Conservation (phyloP, 2,888 invertebrate genomes). For the Protonemura montana region DNA sequence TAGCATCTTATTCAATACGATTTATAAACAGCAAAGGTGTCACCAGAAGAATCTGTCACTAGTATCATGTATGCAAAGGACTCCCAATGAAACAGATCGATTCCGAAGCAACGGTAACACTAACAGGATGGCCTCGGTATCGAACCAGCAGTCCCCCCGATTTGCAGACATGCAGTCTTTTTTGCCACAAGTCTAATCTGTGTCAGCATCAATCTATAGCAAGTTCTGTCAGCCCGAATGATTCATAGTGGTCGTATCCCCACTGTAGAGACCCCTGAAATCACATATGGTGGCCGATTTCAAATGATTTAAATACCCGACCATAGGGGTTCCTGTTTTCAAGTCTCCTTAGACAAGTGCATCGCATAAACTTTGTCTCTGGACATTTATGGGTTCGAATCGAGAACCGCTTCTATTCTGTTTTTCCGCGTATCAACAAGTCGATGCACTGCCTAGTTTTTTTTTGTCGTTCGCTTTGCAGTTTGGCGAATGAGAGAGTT, state of each 20-base stretch:
- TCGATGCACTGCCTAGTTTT: neutral
- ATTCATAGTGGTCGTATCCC: neutral
- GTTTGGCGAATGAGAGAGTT: neutral
- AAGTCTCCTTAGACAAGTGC: neutral
- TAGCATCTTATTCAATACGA: no score
- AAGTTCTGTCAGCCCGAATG: neutral
- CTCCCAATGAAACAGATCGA: neutral
- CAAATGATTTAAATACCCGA: neutral
- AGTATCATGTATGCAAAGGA: neutral
- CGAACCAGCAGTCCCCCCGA: neutral
- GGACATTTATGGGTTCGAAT: neutral
- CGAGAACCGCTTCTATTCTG: neutral
- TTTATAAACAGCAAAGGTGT: no score
- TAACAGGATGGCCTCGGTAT: neutral
- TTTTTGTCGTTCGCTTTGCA: neutral
- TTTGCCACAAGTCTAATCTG: neutral
- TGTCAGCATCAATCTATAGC: neutral
- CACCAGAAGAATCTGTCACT: no score
- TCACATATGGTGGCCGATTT: neutral
- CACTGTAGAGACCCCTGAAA: neutral
- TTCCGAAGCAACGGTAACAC: neutral
- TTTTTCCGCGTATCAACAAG: neutral
- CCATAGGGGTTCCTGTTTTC: neutral
- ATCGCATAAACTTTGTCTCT: neutral
- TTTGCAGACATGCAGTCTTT: neutral